Base-by-base conservation (phyloP, 2,113 vertebrate species). In the Lonchura striata region DNA sequence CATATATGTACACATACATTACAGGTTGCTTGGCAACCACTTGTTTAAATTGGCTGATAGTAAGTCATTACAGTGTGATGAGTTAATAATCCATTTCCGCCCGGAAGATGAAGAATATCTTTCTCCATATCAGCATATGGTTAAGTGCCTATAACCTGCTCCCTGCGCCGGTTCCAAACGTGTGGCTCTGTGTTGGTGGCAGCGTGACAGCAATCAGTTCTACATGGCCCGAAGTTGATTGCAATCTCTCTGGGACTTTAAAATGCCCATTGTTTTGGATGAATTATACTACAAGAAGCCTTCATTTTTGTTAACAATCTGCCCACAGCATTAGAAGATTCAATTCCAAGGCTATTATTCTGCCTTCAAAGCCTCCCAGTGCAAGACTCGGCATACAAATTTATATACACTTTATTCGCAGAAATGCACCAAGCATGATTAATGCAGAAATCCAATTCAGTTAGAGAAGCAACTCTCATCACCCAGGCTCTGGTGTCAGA, bases 271-370 rank as follows among this genome's bases (percentile, higher is more conserved):
- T 96, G 95, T 96, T 96, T 97, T 95, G 95, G 92, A 82, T 96
- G 95, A 96, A 93, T 97, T 96, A 97, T 93, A 88, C 90, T 91
- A 94, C 69, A 60, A 96, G 88, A 96, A 96, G 88, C 72, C 90
- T 94, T 97, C 95, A 39, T 90, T 95, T 97, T 94, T 96, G 95
- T 93, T 97, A 96, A 96, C 95, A 96, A 92, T 94, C 82, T 96
- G 96, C 95, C 95, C 95, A 93, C 76, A 95, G 94, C 95, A 94
- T 97, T 96, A 90, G 92, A 93, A 92, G 86, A 96, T 96, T 96
- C 96, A 94, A 97, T 97, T 96, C 92, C 90, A 94, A 88, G 86
- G 95, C 90, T 86, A 96, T 97, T 96, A 96, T 95, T 90, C 93
- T 95, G 95, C 88, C 94, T 96, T 93, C 92, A 94, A 94, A 96